Evolutionary conservation across 2,888 invertebrate species (phyloP).

Genomic region (Plutella xylostella): DNA sequence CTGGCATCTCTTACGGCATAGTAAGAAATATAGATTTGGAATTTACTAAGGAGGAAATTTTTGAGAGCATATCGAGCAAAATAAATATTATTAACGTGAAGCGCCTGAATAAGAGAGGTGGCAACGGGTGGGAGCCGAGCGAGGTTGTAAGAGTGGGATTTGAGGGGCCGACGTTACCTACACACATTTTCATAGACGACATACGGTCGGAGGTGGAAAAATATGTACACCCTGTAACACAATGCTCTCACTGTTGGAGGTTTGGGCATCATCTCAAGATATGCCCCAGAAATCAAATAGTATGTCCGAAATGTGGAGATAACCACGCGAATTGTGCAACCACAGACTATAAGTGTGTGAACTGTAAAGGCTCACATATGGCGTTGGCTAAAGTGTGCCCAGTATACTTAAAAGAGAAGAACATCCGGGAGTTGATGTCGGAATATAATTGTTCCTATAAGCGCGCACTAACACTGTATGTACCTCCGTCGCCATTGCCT

Average conservation of each 20-base stretch:
- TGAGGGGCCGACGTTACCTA: not conserved
- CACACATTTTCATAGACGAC: not conserved
- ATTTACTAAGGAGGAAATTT: constrained; percentile 10
- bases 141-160: constrained; percentile 4
- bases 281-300: constrained; percentile 8
- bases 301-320: constrained; percentile 14
- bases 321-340: constrained; percentile 18
- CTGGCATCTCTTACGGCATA: constrained; percentile 12
- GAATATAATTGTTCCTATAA: constrained; percentile 18
- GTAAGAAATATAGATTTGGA: constrained; percentile 13
- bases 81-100: constrained; percentile 8
- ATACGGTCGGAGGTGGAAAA: not conserved
- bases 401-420: constrained; percentile 16
- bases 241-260: constrained; percentile 12
- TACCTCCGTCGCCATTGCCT: constrained; percentile 4
- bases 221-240: constrained; percentile 18
- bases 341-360: constrained; percentile 14
- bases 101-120: constrained; percentile 7
- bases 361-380: constrained; percentile 19
- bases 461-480: constrained; percentile 11
- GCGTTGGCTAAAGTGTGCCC: constrained; percentile 17
- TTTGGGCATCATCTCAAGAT: constrained; percentile 12
- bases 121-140: constrained; percentile 6
- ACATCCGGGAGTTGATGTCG: constrained; percentile 14
- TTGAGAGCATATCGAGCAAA: not conserved